A percentile compares a stretch with the other conserved stretches of the same genome.
Conservation (phyloP, 2,113 vertebrate genomes). For the Rattus rattus region DNA sequence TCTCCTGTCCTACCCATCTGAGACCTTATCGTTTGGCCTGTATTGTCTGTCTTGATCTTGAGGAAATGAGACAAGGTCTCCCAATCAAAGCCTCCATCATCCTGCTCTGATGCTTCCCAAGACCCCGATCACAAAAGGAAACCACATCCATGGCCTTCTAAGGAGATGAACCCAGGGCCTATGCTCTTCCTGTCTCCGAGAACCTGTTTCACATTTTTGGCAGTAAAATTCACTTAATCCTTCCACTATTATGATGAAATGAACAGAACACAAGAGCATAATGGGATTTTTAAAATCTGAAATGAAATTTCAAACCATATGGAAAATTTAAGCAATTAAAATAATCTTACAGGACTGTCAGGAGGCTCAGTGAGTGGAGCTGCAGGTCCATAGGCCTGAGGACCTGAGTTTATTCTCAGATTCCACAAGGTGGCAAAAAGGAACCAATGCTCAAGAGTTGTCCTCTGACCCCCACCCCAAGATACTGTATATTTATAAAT, state of each 20-base stretch:
- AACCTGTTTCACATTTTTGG: background rate
- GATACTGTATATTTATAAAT: background rate
- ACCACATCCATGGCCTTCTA: background rate
- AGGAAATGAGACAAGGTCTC: conserved; percentile 25
- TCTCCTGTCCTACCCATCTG: background rate
- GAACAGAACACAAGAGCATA: conserved; percentile 11
- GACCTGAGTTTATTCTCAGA: background rate
- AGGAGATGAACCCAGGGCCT: background rate
- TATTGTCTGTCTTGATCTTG: background rate
- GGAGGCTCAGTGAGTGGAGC: background rate
- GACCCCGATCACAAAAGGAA: background rate
- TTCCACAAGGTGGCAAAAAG: background rate
- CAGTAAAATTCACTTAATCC: conserved; percentile 15
- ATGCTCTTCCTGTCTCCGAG: background rate
- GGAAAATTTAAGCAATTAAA: background rate
- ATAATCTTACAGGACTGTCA: background rate
- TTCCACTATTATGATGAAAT: conserved; percentile 29
- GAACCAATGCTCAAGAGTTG: background rate
- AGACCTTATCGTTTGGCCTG: background rate
- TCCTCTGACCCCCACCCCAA: background rate
- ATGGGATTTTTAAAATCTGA: background rate
- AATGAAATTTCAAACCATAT: conserved; percentile 26
- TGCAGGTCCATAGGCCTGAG: background rate
- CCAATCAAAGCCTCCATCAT: background rate
- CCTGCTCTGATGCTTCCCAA: background rate